These are phyloP conservation scores for Furcula furcula DNA, from an alignment of 2,888 invertebrate genomes.

Conservation along the genomic window DNA sequence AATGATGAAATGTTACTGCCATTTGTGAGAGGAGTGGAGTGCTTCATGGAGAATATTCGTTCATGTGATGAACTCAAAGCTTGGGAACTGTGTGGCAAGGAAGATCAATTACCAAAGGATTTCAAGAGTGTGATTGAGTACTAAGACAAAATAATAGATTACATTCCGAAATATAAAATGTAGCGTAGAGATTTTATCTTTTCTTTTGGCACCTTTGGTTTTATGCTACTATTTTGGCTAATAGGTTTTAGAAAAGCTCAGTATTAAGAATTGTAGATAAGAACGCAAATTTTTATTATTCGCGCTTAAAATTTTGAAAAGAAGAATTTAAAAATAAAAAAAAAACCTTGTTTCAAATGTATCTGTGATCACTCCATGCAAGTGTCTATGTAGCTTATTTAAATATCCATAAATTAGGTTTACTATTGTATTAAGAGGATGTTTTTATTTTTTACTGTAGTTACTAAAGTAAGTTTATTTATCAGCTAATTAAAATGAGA, in stretches of 20 bases:
- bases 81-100: conserved; percentile 71
- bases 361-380: conserved; percentile 36
- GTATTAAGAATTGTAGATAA: conserved; percentile 17
- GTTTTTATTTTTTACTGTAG: conserved; percentile 9
- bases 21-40: conserved; percentile 69
- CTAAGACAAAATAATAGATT: conserved; percentile 35
- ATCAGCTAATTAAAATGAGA: conserved; percentile 7
- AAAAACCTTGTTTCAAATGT: conserved; percentile 22
- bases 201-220: conserved; percentile 37
- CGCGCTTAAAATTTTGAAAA: not conserved
- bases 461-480: conserved; percentile 13
- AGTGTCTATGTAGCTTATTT: conserved; percentile 29
- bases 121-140: conserved; percentile 74
- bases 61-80: conserved; percentile 73
- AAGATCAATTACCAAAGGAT: conserved; percentile 67
- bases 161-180: conserved; percentile 23
- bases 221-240: conserved; percentile 22
- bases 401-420: conserved; percentile 23
- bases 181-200: conserved; percentile 26
- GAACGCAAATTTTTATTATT: not conserved
- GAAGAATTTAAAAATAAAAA: not conserved
- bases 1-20: conserved; percentile 71
- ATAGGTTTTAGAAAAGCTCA: conserved; percentile 11
- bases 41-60: conserved; percentile 64
- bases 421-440: conserved; percentile 37